Conservation (phyloP, 2,797 vertebrate genomes). For the Spondyliosoma cantharus region DNA sequence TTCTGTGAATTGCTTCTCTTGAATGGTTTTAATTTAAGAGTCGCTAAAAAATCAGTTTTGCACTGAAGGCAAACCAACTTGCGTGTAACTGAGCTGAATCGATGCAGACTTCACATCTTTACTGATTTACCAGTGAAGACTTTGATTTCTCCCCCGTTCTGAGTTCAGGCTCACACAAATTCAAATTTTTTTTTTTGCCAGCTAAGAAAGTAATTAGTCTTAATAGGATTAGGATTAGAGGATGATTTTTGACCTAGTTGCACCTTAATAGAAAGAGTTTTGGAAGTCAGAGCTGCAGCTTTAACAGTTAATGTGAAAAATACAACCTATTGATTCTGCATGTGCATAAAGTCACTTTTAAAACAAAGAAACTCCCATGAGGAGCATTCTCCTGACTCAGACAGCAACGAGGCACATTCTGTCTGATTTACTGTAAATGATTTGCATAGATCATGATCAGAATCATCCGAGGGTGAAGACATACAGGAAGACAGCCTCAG, state of each 20-base stretch:
- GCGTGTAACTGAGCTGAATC: neutral
- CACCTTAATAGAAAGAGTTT: constrained; percentile 17
- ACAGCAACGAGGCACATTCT: neutral
- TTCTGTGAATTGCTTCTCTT: constrained; percentile 1
- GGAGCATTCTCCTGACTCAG: neutral
- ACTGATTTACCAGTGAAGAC: neutral
- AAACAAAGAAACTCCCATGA: neutral
- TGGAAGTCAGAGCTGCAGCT: neutral
- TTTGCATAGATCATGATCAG: constrained; percentile 41
- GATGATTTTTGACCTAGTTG: constrained; percentile 42
- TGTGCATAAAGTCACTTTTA: neutral
- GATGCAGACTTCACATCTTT: neutral
- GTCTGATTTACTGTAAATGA: constrained; percentile 1
- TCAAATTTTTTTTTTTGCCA: constrained; percentile 1
- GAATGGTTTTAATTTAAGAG: neutral
- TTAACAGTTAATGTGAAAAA: constrained; percentile 12
- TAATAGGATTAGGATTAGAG: constrained; percentile 39
- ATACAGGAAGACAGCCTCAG: neutral
- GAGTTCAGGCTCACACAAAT: neutral
- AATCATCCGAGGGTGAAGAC: constrained; percentile 10
- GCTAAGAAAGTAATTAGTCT: constrained; percentile 26
- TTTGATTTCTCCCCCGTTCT: neutral
- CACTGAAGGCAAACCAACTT: neutral
- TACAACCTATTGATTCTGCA: neutral
- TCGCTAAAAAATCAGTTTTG: neutral